Base-by-base conservation (phyloP, 1,140 invertebrate genomes). In the Drosophila triauraria region DNA sequence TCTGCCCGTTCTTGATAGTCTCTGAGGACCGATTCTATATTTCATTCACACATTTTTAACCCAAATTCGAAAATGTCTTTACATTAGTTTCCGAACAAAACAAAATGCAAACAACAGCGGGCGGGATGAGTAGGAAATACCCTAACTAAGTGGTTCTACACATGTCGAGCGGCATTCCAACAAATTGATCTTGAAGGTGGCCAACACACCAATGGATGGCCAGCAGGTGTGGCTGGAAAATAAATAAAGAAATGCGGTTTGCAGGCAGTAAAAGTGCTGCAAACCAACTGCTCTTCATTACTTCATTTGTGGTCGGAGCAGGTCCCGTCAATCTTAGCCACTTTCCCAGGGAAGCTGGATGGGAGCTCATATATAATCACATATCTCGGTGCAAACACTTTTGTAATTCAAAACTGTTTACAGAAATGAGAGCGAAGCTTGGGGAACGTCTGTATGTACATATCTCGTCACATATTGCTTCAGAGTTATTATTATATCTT, bases 11-110 rank as follows among this genome's bases (percentile, higher is more conserved):
- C 56, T 59, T 30, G 17, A 40, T 27, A 62, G 38, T 64, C 54
- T 40, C 32, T 35, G 51, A 42, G 53, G 38, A 59, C 20, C 67
- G 27, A 72, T 72, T 60, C 58, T 43, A 71, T 81, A 84, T 87
- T 72, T 80, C 76, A 83, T 80, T 86, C 80, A 88, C 56, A 83
- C 70, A 80, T 62, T 72, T 86, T 56, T 83, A 87, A 88, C 84
- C 83, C 58, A 86, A 87, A 86, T 88, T 64, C 25, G 42, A 51
- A 63, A 83, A 82, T 68, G 83, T 82, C 53, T 78, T 68, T 59
- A 75, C 75, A 75, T 86, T 76, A 79, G 62, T 87, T 78, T 53
- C 38, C 38, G 23, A 23, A 32, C 8, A 32, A 32, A 10, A 35
- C 32, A 10, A 35, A 25, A 51, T 65, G 63, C 59, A 56, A 70